A percentile compares a stretch with the other conserved stretches of the same genome.
Evolutionary conservation across 1,140 invertebrate species (phyloP).

Genomic region (Leptinotarsa defecta): DNA sequence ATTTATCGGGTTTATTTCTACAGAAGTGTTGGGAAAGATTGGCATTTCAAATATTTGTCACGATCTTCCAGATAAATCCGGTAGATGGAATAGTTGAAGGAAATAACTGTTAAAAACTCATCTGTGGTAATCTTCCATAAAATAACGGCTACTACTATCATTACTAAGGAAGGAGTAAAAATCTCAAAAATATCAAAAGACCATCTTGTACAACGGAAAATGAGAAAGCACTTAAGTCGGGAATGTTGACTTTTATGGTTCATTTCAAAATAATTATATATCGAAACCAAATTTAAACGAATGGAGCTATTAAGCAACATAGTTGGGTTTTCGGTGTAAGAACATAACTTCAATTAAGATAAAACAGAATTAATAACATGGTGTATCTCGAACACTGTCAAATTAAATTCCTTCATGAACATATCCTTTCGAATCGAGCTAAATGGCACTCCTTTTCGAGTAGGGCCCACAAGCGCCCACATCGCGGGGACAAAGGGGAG

Average conservation of each 20-base stretch:
- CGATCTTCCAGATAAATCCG: no score
- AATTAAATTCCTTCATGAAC: slow-evolving; percentile 29
- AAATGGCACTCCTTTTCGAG: slow-evolving; percentile 12
- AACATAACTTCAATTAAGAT: slow-evolving; percentile 32
- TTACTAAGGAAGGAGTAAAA: not conserved
- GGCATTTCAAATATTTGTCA: no score
- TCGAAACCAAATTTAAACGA: slow-evolving; percentile 30
- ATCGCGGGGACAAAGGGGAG: not conserved
- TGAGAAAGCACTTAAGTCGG: slow-evolving; percentile 26
- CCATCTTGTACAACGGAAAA: slow-evolving; percentile 3
- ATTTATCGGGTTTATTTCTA: no score
- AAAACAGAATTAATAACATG: slow-evolving; percentile 33
- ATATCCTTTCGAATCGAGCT: slow-evolving; percentile 18
- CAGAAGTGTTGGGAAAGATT: no score
- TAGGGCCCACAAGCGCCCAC: not conserved
- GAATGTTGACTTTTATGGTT: slow-evolving; percentile 28
- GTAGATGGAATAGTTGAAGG: no score
- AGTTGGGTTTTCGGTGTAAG: slow-evolving; percentile 30
- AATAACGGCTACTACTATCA: not conserved
- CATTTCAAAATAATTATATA: slow-evolving; percentile 33
- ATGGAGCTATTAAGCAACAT: slow-evolving; percentile 32
- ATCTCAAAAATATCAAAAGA: not conserved
- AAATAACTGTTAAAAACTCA: no score
- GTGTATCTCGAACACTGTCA: slow-evolving; percentile 30
- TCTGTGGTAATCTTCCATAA: not conserved